Percentiles rank a stretch among this genome's conserved stretches.
Conservation (phyloP, 2,888 invertebrate species). For the Oscheius sp. region DNA sequence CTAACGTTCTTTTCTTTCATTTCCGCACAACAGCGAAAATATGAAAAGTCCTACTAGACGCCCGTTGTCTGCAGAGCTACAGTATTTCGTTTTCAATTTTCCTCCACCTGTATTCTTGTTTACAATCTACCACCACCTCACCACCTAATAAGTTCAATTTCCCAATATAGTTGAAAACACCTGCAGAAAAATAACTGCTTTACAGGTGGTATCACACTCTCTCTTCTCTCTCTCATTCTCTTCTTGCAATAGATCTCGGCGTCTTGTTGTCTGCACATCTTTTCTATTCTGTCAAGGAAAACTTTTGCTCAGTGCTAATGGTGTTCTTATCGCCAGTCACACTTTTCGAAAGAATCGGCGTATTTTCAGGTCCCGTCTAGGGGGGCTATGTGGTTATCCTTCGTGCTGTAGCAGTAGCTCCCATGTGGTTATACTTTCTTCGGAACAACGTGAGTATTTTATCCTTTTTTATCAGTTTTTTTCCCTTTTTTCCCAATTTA, state of each 20-base stretch:
- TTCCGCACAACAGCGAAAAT: slow-evolving; percentile 20
- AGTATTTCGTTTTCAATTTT: not conserved
- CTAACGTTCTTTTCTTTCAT: slow-evolving; percentile 25
- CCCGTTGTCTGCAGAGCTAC: not conserved
- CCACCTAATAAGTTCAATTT: not conserved
- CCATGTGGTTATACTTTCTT: slow-evolving; percentile 25
- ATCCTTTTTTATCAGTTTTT: not conserved
- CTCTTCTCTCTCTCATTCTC: not conserved
- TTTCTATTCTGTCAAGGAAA: slow-evolving; percentile 4
- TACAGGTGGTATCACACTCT: not conserved
- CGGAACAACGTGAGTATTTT: slow-evolving; percentile 2
- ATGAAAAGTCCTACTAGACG: not conserved
- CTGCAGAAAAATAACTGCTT: slow-evolving; percentile 19
- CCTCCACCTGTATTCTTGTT: not conserved
- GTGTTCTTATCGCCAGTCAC: slow-evolving; percentile 4
- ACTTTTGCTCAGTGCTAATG: slow-evolving; percentile 15
- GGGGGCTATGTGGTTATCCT: slow-evolving; percentile 27
- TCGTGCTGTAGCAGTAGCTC: slow-evolving; percentile 23
- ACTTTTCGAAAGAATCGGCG: not conserved
- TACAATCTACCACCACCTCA: not conserved
- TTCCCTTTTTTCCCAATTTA: not conserved
- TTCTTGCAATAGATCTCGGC: not conserved
- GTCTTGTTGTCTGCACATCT: not conserved
- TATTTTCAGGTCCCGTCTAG: slow-evolving; percentile 32
- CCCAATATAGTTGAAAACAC: not conserved